Percentiles rank a stretch among this genome's conserved stretches.
These are phyloP conservation scores for Epinephelus moara DNA, from an alignment of 2,113 vertebrate genomes.

Conservation along the genomic window DNA sequence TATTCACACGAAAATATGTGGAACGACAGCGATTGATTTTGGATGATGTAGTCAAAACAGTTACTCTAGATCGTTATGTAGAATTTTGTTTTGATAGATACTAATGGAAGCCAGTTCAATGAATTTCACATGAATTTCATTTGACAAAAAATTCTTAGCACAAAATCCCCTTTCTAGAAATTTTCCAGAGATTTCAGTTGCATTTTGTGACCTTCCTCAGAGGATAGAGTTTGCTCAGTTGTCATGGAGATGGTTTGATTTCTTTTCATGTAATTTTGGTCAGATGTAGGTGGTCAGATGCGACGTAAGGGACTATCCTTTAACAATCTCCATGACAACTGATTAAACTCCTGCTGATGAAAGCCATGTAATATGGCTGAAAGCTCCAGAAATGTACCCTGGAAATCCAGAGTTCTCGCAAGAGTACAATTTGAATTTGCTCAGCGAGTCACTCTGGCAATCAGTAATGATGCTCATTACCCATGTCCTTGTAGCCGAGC, in stretches of 20 bases:
- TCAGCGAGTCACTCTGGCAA: too few relatives aligned
- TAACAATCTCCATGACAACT: slow-evolving; percentile 22
- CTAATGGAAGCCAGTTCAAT: not conserved
- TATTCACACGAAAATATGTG: too few relatives aligned
- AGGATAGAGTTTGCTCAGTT: slow-evolving; percentile 10
- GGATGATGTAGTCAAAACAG: not conserved
- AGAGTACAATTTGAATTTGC: not conserved
- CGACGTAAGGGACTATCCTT: not conserved
- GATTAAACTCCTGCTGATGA: slow-evolving; percentile 12
- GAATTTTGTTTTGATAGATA: not conserved
- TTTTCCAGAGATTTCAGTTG: not conserved
- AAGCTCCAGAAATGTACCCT: not conserved
- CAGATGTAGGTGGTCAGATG: not conserved
- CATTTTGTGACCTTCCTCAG: not conserved
- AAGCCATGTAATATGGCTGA: not conserved
- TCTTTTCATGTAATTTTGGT: not conserved
- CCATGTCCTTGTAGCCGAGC: too few relatives aligned
- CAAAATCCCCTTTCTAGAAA: not conserved
- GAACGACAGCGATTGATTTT: not conserved
- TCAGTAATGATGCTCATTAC: too few relatives aligned
- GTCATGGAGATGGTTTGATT: slow-evolving; percentile 25
- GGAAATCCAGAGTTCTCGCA: too few relatives aligned
- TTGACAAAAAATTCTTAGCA: not conserved
- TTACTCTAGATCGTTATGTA: not conserved
- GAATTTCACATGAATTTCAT: not conserved